These are phyloP conservation scores for Zoanthus sociatus DNA, from an alignment of 92 coral and sea anemone genomes.

Conservation along the genomic window DNA sequence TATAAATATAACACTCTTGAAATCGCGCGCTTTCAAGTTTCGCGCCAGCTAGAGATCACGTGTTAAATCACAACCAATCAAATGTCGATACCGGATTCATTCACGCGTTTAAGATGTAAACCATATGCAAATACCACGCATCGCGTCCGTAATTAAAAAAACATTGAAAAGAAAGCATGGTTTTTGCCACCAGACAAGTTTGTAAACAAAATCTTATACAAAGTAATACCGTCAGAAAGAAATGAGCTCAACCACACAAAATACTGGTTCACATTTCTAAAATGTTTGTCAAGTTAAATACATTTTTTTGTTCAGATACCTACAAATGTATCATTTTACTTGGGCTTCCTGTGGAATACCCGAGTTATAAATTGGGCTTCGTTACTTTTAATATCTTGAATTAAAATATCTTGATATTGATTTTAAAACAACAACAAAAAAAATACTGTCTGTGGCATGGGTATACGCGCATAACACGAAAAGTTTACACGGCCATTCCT, in stretches of 20 bases:
- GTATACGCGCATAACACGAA: too few relatives aligned
- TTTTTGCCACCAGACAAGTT: background rate
- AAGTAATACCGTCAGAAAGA: background rate
- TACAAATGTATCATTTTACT: too few relatives aligned
- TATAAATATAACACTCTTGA: constrained; percentile 59
- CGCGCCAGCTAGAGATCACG: constrained; percentile 95
- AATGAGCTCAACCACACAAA: background rate
- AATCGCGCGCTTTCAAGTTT: constrained; percentile 99
- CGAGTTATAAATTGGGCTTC: too few relatives aligned
- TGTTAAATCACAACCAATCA: constrained; percentile 56
- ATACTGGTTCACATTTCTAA: background rate
- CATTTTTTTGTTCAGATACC: too few relatives aligned
- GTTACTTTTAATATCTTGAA: too few relatives aligned
- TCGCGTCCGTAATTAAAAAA: background rate
- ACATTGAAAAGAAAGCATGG: background rate
- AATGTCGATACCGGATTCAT: background rate
- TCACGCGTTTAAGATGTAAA: background rate
- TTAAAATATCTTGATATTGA: too few relatives aligned
- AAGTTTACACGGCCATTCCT: too few relatives aligned
- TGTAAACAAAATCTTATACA: background rate
- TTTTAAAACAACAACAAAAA: too few relatives aligned
- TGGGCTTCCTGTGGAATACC: too few relatives aligned
- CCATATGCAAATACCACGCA: background rate
- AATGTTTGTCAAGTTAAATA: background rate
- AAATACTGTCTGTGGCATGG: too few relatives aligned